A percentile compares a stretch with the other conserved stretches of the same genome.
phyloP scores from a whole-genome alignment of 2,888 invertebrate genomes.

The Nasonia oneida region DNA sequence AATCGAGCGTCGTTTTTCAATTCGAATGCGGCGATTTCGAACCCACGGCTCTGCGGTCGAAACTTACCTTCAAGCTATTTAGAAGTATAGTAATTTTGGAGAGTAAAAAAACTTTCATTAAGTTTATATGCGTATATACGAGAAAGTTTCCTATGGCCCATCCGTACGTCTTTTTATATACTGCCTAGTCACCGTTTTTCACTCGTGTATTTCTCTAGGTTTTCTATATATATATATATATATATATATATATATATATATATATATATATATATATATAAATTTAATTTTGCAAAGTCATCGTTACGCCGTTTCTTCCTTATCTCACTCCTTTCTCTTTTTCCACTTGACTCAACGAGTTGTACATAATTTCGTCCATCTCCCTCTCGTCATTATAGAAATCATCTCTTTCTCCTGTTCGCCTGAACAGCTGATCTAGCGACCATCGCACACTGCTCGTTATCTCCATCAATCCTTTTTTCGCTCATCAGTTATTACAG shows the following conservation, averaged over 20 bases:
- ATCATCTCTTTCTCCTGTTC: not conserved
- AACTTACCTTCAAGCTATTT: too few species aligned
- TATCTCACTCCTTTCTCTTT: not conserved
- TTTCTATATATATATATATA: not conserved
- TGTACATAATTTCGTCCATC: not conserved
- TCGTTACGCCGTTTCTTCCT: not conserved
- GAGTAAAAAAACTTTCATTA: not conserved
- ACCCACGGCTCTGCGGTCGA: too few species aligned
- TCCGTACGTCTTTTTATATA: not conserved
- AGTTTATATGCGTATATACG: not conserved
- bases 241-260: too few species aligned
- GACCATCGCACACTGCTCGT: too few species aligned
- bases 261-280: too few species aligned
- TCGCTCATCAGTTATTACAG: too few species aligned
- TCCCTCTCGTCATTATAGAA: not conserved
- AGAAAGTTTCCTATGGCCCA: not conserved
- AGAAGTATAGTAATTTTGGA: not conserved
- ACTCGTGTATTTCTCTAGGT: not conserved
- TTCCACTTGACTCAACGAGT: too few species aligned
- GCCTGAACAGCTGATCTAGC: too few species aligned
- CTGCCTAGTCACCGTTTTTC: slow-evolving; percentile 31
- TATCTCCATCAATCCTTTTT: too few species aligned
- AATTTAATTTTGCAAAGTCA: slow-evolving; percentile 19
- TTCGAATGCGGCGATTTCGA: too few species aligned
- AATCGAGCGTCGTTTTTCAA: too few species aligned